These are phyloP conservation scores for Ctena decussata DNA, from an alignment of 2,888 invertebrate species.

Conservation along the genomic window DNA sequence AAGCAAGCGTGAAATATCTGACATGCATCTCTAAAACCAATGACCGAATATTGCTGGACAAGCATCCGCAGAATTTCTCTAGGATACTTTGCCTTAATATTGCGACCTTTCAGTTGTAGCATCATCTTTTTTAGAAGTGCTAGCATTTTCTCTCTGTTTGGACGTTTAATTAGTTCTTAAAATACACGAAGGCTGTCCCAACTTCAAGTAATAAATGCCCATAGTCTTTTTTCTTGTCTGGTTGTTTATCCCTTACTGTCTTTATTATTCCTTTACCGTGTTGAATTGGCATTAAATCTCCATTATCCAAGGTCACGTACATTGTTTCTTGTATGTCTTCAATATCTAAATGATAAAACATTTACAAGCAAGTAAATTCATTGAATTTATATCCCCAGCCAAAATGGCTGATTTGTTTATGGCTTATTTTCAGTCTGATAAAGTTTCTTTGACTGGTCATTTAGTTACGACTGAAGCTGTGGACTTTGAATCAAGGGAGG, in stretches of 20 bases:
- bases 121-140: conserved; percentile 16
- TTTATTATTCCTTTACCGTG: not conserved
- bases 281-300: not conserved
- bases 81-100: conserved; percentile 16
- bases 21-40: conserved; percentile 16
- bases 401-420: too few relatives aligned
- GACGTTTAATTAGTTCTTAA: not conserved
- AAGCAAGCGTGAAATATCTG: conserved; percentile 18
- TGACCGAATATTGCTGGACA: conserved; percentile 26
- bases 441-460: too few relatives aligned
- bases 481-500: too few relatives aligned
- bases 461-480: too few relatives aligned
- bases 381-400: too few relatives aligned
- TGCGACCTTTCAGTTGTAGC: not conserved
- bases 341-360: not conserved
- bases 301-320: not conserved
- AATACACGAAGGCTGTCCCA: conserved; percentile 11
- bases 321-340: not conserved
- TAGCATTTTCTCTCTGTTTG: conserved; percentile 2
- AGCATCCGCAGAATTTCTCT: conserved; percentile 15
- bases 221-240: conserved; percentile 32
- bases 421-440: too few relatives aligned
- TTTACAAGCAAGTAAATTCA: too few relatives aligned
- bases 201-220: conserved; percentile 15
- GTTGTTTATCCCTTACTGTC: not conserved